Percentiles rank a stretch among this genome's conserved stretches.
Conservation (phyloP, 2,797 vertebrate genomes). For the Phrynocephalus vlangalii region DNA sequence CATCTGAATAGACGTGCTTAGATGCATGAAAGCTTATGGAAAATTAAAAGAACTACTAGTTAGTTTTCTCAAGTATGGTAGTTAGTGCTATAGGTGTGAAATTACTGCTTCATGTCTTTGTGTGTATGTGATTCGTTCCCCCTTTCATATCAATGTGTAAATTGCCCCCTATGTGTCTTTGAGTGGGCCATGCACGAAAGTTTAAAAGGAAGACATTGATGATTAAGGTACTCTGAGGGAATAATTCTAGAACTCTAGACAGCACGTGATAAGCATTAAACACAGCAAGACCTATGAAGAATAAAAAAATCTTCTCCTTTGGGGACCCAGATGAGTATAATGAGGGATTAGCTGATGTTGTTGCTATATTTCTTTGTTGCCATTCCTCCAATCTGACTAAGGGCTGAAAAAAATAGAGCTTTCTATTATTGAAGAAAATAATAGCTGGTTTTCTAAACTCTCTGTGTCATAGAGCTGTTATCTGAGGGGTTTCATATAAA, state of each 20-base stretch:
- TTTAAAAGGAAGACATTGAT: neutral
- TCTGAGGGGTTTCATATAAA: neutral
- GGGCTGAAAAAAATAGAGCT: neutral
- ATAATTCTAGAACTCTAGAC: neutral
- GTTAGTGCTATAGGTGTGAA: no score
- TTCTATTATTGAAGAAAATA: neutral
- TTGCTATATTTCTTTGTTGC: neutral
- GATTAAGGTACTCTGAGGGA: neutral
- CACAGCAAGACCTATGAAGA: conserved; percentile 32
- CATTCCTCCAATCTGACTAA: accelerated
- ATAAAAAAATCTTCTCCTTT: neutral
- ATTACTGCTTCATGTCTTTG: neutral
- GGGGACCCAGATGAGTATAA: neutral
- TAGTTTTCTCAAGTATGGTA: no score
- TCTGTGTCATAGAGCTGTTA: neutral
- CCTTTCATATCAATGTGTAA: neutral
- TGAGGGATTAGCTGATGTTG: neutral
- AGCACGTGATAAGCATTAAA: neutral
- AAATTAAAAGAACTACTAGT: no score
- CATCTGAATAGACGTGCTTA: no score
- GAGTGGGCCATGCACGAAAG: no score
- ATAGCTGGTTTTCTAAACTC: neutral
- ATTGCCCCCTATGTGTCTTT: neutral
- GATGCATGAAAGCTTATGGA: no score
- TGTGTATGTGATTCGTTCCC: neutral